Base-by-base conservation (phyloP, 2,113 vertebrate genomes). In the Arvicanthis niloticus region DNA sequence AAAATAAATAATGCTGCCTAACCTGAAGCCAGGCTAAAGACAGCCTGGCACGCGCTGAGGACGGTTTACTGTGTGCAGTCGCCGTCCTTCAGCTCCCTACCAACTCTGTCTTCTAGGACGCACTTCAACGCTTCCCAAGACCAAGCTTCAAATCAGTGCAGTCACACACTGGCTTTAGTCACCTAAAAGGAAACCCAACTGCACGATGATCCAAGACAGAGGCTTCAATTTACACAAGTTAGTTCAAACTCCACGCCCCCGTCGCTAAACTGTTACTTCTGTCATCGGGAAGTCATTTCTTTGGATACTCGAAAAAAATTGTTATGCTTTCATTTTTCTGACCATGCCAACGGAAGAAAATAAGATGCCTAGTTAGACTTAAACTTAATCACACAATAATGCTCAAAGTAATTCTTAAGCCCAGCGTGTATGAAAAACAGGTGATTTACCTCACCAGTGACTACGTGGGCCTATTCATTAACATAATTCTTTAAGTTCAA, bases 241-340 rank as follows among this genome's bases (percentile, higher is more conserved):
- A 94, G 37, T 58, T 60, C 80, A 75, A 76, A 95, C 42, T 67
- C 81, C 53, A 0, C 12, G 70, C 58, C 65, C 76, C 81, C 73
- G 67, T 37, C 53, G 56, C 67, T 51, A 12, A 91, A 88, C 65
- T 56, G 40, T 67, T n/a, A 65, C 21, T 37, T 72, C 65, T 72
- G n/a, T 29, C 72, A 73, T 5, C 34, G 62, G 76, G 22, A 94
- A 93, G 48, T 60, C 48, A 76, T 67, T 72, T 45, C 60, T 88
- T 78, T n/a, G 15, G 29, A 60, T 53, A 70, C 58, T 40, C 45
- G 51, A 42, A 26, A 84, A 84, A 42, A 60, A 60, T 16, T 22
- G 2, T 82, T 67, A 75, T 72, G 10, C 68, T 84, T 80, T 94
- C 77, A 82, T 65, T 89, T 92, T 94, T 96, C 65, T 77, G 29